A percentile compares a stretch with the other conserved stretches of the same genome.
These are phyloP conservation scores for Onychomys torridus DNA, from an alignment of 2,797 vertebrate species.

Conservation along the genomic window DNA sequence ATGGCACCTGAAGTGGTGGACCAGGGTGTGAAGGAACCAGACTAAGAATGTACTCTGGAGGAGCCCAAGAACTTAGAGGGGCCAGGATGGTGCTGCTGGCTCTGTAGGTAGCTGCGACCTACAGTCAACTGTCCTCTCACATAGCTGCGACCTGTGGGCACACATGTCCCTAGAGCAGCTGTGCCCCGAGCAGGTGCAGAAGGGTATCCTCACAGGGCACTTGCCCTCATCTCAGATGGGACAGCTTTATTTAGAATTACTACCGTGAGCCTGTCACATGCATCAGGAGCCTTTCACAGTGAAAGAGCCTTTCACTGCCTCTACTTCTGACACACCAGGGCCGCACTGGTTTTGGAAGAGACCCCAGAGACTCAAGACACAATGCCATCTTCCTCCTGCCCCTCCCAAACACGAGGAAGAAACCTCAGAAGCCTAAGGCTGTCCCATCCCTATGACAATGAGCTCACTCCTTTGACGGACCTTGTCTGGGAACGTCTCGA, in stretches of 20 bases:
- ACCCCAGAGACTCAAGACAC: not conserved
- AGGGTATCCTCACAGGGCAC: not conserved
- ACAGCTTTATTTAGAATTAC: not conserved
- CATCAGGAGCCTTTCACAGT: not conserved
- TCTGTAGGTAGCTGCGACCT: not conserved
- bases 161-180: not conserved
- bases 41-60: not conserved
- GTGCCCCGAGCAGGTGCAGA: not conserved
- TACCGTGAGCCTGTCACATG: not conserved
- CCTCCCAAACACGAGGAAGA: not conserved
- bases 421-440: not conserved
- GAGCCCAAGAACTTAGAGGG: not conserved
- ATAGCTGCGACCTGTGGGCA: not conserved
- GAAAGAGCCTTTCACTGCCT: too few relatives aligned
- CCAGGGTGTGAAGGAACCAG: not conserved
- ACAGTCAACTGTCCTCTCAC: not conserved
- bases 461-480: conserved; percentile 82
- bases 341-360: not conserved
- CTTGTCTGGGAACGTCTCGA: conserved; percentile 95
- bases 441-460: not conserved
- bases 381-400: rapidly evolving
- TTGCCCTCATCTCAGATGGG: not conserved
- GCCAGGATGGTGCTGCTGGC: not conserved
- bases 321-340: not conserved
- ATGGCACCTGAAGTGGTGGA: rapidly evolving